Evolutionary conservation across 2,113 vertebrate species (phyloP).

Genomic region (Andinoacara biseriatus): DNA sequence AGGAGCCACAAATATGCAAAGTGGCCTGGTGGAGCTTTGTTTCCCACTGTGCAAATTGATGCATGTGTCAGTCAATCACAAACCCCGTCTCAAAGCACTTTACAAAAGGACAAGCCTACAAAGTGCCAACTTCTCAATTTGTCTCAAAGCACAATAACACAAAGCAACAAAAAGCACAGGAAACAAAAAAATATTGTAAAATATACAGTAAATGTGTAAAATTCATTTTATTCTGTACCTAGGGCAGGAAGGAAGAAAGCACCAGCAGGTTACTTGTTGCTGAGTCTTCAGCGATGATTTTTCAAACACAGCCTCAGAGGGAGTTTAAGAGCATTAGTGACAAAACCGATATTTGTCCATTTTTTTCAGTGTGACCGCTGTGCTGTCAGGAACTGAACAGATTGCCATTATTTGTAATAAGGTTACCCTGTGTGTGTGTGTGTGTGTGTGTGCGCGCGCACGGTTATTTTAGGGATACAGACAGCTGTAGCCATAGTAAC

Average conservation of each 20-base stretch:
- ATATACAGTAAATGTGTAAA: neutral
- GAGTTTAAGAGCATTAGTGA: neutral
- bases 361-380: slow-evolving; percentile 15
- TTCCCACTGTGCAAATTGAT: slow-evolving; percentile 57
- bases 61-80: slow-evolving; percentile 53
- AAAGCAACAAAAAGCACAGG: neutral
- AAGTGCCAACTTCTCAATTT: neutral
- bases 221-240: neutral
- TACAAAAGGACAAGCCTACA: slow-evolving; percentile 35
- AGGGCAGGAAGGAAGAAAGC: neutral
- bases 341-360: slow-evolving; percentile 14
- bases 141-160: slow-evolving; percentile 2
- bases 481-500: slow-evolving; percentile 78
- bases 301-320: neutral
- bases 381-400: slow-evolving; percentile 34
- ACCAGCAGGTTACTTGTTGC: slow-evolving; percentile 32
- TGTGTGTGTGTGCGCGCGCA: neutral
- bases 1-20: slow-evolving; percentile 55
- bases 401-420: slow-evolving; percentile 58
- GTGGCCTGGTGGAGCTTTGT: slow-evolving; percentile 26
- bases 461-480: slow-evolving; percentile 76
- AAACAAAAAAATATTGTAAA: neutral
- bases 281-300: slow-evolving; percentile 6
- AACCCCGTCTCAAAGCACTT: slow-evolving; percentile 18
- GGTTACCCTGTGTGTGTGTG: slow-evolving; percentile 46